Percentiles rank a stretch among this genome's conserved stretches.
Conservation (phyloP, 2,888 invertebrate genomes). For the Itoplectis maculator region DNA sequence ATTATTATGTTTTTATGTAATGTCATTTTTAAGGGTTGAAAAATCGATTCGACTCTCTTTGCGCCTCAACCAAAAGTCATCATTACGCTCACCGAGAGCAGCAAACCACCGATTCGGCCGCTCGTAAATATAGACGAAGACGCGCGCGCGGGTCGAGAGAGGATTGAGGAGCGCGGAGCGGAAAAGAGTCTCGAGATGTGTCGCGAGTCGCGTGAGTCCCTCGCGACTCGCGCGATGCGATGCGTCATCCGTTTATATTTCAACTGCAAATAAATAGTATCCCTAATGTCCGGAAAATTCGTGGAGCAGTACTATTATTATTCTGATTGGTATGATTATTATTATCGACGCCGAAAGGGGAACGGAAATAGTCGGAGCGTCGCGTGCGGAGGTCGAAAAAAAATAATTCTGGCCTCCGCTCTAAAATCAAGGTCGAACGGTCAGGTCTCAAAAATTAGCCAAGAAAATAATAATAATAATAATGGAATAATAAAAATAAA, state of each 20-base stretch:
- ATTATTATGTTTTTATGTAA: no score
- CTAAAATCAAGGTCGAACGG: constrained; percentile 24
- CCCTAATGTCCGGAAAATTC: constrained; percentile 23
- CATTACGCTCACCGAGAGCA: constrained; percentile 43
- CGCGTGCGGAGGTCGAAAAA: constrained; percentile 20
- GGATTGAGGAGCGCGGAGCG: no score
- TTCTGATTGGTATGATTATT: neutral
- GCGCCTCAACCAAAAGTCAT: constrained; percentile 46
- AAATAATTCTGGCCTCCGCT: constrained; percentile 6
- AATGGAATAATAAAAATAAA: no score
- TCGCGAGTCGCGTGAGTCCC: constrained; percentile 21
- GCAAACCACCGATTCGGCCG: neutral
- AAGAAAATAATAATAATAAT: no score
- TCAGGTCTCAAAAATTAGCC: neutral
- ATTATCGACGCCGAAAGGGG: neutral
- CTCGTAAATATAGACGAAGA: neutral
- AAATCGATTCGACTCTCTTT: neutral
- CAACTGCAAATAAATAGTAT: constrained; percentile 21
- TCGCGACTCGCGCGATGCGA: neutral
- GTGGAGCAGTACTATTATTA: neutral
- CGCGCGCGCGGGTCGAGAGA: constrained; percentile 8
- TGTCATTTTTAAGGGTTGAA: neutral
- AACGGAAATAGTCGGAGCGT: constrained; percentile 42
- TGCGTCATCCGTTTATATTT: constrained; percentile 49
- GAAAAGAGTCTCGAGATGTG: constrained; percentile 52